These are phyloP conservation scores for Drosophila quadrilineata DNA, from an alignment of 1,140 invertebrate genomes.

Conservation along the genomic window DNA sequence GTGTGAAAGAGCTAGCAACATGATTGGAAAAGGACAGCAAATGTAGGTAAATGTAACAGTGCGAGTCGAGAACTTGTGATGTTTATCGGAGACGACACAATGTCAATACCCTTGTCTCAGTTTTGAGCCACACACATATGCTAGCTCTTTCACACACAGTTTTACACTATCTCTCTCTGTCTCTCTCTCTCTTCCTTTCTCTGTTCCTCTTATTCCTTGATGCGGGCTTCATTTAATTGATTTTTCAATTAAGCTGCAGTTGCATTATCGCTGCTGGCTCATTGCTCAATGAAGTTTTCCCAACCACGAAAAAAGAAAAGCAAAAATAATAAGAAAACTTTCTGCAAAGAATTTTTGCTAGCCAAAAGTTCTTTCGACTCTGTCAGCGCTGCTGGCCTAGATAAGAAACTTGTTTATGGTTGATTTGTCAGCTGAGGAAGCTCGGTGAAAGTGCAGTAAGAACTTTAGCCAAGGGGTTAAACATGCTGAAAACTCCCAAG, in stretches of 20 bases:
- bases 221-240: no score
- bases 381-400: neutral
- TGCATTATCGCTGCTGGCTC: constrained; percentile 24
- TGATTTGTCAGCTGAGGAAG: neutral
- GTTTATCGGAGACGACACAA: constrained; percentile 56
- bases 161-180: no score
- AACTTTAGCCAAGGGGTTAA: no score
- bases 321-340: no score
- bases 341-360: constrained; percentile 1
- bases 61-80: constrained; percentile 48
- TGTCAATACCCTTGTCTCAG: constrained; percentile 77
- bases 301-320: no score
- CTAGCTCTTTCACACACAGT: constrained; percentile 1
- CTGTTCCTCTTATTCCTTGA: no score
- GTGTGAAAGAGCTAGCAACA: neutral
- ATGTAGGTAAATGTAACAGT: constrained; percentile 36
- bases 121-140: constrained; percentile 11
- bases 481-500: no score
- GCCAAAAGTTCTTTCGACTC: no score
- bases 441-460: no score
- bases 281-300: constrained; percentile 24
- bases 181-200: no score
- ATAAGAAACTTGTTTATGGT: constrained; percentile 24
- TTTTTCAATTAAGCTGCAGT: constrained; percentile 61
- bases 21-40: neutral